A percentile compares a stretch with the other conserved stretches of the same genome.
Conservation (phyloP, 2,888 invertebrate genomes). For the Phyllotreta striolata region DNA sequence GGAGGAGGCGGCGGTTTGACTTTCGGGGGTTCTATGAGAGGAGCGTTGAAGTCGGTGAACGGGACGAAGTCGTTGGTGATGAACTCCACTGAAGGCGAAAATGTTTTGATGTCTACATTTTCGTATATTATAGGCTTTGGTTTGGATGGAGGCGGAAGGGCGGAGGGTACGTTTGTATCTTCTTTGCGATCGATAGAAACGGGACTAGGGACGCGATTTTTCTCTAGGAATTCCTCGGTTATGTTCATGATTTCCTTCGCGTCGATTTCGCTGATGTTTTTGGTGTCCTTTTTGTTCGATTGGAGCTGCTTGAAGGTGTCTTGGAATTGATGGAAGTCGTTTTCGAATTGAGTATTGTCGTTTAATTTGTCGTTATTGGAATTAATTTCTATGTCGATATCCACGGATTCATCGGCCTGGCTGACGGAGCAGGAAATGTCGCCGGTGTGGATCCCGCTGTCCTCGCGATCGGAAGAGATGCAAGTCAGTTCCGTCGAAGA, state of each 20-base stretch:
- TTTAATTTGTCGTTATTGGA: constrained; percentile 53
- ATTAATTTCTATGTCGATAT: constrained; percentile 57
- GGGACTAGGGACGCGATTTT: constrained; percentile 43
- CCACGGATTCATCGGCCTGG: constrained; percentile 77
- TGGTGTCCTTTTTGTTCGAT: constrained; percentile 7
- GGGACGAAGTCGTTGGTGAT: constrained; percentile 59
- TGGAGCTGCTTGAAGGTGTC: constrained; percentile 35
- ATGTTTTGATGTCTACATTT: constrained; percentile 60
- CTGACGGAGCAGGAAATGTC: constrained; percentile 78
- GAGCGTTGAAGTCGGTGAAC: constrained; percentile 67
- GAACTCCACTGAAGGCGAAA: constrained; percentile 55
- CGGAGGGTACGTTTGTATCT: constrained; percentile 23
- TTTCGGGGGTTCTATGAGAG: constrained; percentile 68
- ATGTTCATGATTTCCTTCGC: constrained; percentile 41
- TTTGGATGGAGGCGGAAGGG: constrained; percentile 9
- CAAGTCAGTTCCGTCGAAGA: constrained; percentile 69
- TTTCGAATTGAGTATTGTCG: constrained; percentile 40
- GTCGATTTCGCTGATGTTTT: constrained; percentile 6
- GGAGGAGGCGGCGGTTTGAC: constrained; percentile 80
- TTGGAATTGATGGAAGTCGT: constrained; percentile 38
- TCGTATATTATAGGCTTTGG: constrained; percentile 62
- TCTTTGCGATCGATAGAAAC: constrained; percentile 15
- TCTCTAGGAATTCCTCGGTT: constrained; percentile 61
- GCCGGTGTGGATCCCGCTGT: constrained; percentile 81
- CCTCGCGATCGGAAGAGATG: constrained; percentile 72